phyloP scores from a whole-genome alignment of 2,113 vertebrate species.

The Anolis sagrei region DNA sequence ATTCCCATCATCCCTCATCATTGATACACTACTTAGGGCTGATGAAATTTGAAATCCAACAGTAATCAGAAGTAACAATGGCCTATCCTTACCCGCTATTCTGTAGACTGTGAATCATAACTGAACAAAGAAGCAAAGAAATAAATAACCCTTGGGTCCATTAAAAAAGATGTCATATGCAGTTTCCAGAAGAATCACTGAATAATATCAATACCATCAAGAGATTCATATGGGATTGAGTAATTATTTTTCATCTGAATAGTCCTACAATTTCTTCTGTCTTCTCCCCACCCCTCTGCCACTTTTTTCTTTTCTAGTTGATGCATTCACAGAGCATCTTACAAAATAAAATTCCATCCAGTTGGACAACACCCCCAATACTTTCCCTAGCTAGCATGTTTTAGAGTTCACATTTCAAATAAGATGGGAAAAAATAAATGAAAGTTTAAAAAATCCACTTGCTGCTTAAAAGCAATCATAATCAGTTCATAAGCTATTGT shows the following conservation, averaged over 20 bases:
- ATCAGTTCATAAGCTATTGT: conserved; percentile 10
- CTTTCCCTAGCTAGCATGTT: neutral
- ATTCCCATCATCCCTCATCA: too few relatives aligned
- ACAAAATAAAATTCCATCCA: neutral
- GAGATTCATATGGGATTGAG: neutral
- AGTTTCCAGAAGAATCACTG: neutral
- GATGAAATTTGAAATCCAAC: too few relatives aligned
- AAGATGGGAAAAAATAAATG: neutral
- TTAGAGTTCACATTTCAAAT: neutral
- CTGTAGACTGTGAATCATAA: neutral
- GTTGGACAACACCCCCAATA: neutral
- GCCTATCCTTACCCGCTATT: neutral
- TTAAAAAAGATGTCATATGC: neutral
- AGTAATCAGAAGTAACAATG: too few relatives aligned
- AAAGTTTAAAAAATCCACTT: neutral
- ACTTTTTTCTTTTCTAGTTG: neutral
- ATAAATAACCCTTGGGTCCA: neutral
- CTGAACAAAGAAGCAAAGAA: neutral
- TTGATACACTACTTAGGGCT: too few relatives aligned
- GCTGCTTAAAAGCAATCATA: conserved; percentile 24
- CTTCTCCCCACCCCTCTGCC: neutral
- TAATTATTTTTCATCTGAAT: neutral
- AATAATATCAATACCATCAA: neutral
- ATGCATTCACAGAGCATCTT: neutral
- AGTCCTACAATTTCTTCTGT: neutral